A percentile compares a stretch with the other conserved stretches of the same genome.
These are phyloP conservation scores for Dascyllus trimaculatus DNA, from an alignment of 2,113 vertebrate genomes.

Conservation along the genomic window DNA sequence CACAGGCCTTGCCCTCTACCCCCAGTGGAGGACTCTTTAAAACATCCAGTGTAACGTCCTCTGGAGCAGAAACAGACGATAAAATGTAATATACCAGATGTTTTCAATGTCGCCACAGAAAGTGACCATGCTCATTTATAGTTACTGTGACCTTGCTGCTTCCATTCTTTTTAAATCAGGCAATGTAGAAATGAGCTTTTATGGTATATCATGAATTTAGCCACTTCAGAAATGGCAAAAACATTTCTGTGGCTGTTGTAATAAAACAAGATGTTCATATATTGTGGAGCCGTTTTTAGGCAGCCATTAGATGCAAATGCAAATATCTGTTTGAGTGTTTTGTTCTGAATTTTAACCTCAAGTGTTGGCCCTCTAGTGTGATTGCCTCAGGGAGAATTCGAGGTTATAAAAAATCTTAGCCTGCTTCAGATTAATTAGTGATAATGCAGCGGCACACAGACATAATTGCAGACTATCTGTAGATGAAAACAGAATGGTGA, in stretches of 20 bases:
- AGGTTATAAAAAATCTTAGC: slow-evolving; percentile 63
- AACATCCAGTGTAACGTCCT: slow-evolving; percentile 67
- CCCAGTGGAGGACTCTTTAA: slow-evolving; percentile 78
- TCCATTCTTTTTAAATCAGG: background rate
- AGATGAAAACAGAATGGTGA: slow-evolving; percentile 57
- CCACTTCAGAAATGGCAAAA: slow-evolving; percentile 12
- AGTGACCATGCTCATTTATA: background rate
- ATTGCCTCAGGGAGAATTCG: slow-evolving; percentile 37
- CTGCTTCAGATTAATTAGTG: slow-evolving; percentile 57
- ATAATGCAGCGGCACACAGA: slow-evolving; percentile 29
- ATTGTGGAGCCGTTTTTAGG: slow-evolving; percentile 17
- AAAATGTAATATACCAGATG: background rate
- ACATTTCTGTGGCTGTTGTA: slow-evolving; percentile 21
- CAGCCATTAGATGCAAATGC: slow-evolving; percentile 40
- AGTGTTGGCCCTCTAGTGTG: slow-evolving; percentile 34
- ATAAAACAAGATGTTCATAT: slow-evolving; percentile 44
- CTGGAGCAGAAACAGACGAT: slow-evolving; percentile 54
- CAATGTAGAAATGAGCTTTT: background rate
- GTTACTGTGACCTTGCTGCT: background rate
- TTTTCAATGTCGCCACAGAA: background rate
- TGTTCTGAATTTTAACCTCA: slow-evolving; percentile 32
- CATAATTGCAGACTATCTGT: slow-evolving; percentile 24
- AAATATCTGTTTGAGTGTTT: slow-evolving; percentile 33
- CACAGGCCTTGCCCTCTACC: slow-evolving; percentile 82
- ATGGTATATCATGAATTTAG: background rate